Evolutionary conservation across 2,797 vertebrate genomes (phyloP), one percentile per base, ranked within the genome.

Genomic region (Selene dorsalis): DNA sequence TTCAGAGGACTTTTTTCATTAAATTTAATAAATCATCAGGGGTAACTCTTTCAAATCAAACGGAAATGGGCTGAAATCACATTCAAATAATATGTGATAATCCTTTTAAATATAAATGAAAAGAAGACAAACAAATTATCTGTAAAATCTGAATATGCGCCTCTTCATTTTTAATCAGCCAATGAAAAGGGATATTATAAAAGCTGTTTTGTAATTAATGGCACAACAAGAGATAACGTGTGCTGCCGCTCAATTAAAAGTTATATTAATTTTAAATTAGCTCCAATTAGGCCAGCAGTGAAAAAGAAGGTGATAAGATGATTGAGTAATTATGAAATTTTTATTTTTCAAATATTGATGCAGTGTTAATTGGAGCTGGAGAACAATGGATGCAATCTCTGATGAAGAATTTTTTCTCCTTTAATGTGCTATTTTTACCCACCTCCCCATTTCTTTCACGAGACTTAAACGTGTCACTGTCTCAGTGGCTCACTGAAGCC

Each of bases 231-330:
- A 91, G 90, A 92, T 90, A 90, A 84, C 63, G 9, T 56, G 84
- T 65, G 52, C 81, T 55, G 84, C 77, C 73, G 84, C 93, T 93
- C 88, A 94, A 93, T 94, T 91, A 92, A 93, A 88, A 92, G 80
- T 89, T 90, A 87, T 91, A 94, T 94, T 92, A 88, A 94, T 94
- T 94, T 93, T 84, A 91, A 94, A 94, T 92, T 84, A 94, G 89
- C 90, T 87, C 75, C 91, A 91, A 92, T 94, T 93, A 93, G 87
- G 76, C 82, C 83, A 63, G 84, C 79, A 83, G 82, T 91, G 88
- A 90, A 94, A 91, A 90, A 32, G 69, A 89, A 89, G 86, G 91
- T 72, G 83, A 93, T 92, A 93, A 91, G 88, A 93, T 89, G 91
- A 94, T 90, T 85, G 88, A 90, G 87, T 89, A 88, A 93, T 93